Evolutionary conservation across 2,797 vertebrate genomes (phyloP).

Genomic region (Etheostoma nigrum): DNA sequence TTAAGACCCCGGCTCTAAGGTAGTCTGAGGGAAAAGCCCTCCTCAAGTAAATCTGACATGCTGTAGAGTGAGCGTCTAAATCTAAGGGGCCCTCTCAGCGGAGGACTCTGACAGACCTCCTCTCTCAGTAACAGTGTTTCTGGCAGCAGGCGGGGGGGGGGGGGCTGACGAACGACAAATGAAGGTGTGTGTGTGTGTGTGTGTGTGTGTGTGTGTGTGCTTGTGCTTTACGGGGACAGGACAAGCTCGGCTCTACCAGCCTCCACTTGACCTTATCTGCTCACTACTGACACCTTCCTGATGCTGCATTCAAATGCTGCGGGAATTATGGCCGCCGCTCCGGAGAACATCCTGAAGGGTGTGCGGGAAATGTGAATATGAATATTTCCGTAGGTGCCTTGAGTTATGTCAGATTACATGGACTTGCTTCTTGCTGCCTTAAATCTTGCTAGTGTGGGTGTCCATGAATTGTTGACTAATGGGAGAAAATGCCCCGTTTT

Average conservation of each 20-base stretch:
- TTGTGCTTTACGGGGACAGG: constrained; percentile 2
- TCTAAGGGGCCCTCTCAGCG: background rate
- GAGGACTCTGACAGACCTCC: background rate
- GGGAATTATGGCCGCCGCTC: background rate
- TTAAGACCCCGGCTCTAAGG: too few species aligned
- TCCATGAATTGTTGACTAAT: background rate
- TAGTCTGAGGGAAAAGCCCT: too few species aligned
- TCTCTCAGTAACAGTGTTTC: constrained; percentile 22
- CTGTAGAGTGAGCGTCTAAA: background rate
- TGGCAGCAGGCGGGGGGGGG: background rate
- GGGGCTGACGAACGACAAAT: too few species aligned
- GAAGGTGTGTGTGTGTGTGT: too few species aligned
- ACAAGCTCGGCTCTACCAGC: constrained; percentile 21
- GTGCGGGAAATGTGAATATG: background rate
- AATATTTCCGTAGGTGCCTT: background rate
- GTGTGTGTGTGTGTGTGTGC: background rate
- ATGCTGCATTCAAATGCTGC: constrained; percentile 27
- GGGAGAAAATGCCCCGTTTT: background rate
- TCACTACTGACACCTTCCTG: background rate
- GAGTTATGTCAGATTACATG: background rate
- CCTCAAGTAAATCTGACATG: background rate
- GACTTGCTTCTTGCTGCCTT: background rate
- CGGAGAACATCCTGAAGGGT: background rate
- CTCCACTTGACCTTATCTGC: constrained; percentile 49
- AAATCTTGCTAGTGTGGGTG: background rate